Base-by-base conservation (phyloP, 2,888 invertebrate species). In the Phengaris arion region DNA sequence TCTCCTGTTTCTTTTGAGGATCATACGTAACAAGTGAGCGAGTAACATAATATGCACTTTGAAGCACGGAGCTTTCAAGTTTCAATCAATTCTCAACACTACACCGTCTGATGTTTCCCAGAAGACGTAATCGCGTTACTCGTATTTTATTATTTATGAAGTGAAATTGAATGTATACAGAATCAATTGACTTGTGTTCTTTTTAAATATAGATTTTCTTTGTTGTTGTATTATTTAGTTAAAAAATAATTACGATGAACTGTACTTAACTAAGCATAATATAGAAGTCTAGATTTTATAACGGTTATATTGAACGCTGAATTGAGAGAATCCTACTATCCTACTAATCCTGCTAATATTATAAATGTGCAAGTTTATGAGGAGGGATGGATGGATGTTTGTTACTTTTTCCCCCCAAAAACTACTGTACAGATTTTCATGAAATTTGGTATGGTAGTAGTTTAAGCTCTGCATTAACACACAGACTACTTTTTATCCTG, bases 31-130 rank as follows among this genome's bases (percentile, higher is more conserved):
- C 64, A 64, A 64, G 64, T 45, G 64, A 45, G 64, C 59, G 59
- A 64, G 64, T 64, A 64, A 64, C 64, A 64, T 12, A 64, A 64
- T 64, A 64, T 64, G 64, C 64, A 64, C 64, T 64, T 64, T 64
- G 64, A 64, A 64, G 64, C 35, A 10, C 15, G 59, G 22, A 45
- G 35, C 35, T 64, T 64, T 64, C 64, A 74, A 75, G 64, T 52
- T 52, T 57, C 35, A 76, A 70, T 68, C 55, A 54, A 68, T 64
- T 72, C 68, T 69, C 15, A 52, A 57, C 35, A 73, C 6, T 22
- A 15, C 7, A n/a, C 45, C 45, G 13, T 74, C 64, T 64, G 10
- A 64, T 13, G 64, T 64, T 64, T 45, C 64, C 6, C 35, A 2
- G 35, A 45, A 64, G 35, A 64, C 35, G 64, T 45, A 45, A 45